Base-by-base conservation (phyloP, 1,140 invertebrate species). In the Mycetomoellerius zeteki region DNA sequence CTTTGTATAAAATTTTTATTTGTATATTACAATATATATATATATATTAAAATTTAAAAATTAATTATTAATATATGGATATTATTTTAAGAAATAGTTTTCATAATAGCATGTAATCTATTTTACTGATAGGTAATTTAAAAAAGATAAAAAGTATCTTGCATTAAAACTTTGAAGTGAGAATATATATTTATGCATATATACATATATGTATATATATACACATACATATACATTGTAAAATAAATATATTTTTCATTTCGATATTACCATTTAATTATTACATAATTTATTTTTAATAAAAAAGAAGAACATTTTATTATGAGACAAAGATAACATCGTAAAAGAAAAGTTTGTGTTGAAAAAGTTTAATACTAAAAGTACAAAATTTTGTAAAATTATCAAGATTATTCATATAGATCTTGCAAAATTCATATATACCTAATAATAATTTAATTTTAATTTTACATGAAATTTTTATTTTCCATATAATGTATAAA, bases 401-500 rank as follows among this genome's bases (percentile, higher is more conserved):
- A 21, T 47, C 8, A 77, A 85, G 19, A 62, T 67, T 27, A 67
- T 50, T 71, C 47, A 50, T 54, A 7, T 69, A 85, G 12, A 62
- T 47, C 3, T 30, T 24, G 65, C 27, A 86, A 24, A 37, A 27
- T 80, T 73, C 21, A 16, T 54, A 12, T 24, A 37, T 65, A 21
- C 6, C 72, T 71, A 43, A 54, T 80, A 10, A 1, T 27, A 72
- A 12, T 16, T 52, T 62, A 21, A 16, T 58, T 77, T 7, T 54
- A 88, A 80, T 54, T 69, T 73, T 81, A 52, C 27, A 62, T 67
- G 56, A 80, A 72, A 78, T 33, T 69, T 86, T 67, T 76, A 78
- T 54, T 80, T 82, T 21, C 4, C 58, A 87, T 71, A 60, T 16
- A 73, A 56, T 65, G 50, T 84, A 72, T 87, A 85, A 89, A 86